Evolutionary conservation across 1,140 invertebrate genomes (phyloP).

Genomic region (Magallana ariakensis): DNA sequence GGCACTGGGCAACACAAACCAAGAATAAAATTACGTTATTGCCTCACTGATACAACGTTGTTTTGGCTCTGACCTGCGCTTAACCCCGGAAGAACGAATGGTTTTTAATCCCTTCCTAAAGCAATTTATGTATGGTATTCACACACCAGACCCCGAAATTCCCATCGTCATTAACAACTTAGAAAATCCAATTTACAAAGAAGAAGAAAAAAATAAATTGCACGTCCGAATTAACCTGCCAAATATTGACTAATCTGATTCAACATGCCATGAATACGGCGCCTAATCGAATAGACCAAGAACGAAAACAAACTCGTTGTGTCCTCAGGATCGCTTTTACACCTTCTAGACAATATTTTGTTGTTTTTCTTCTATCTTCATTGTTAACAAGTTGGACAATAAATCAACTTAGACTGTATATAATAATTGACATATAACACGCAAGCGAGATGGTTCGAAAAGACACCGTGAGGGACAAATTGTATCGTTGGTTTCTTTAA

Average conservation of each 20-base stretch:
- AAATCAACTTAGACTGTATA: slow-evolving; percentile 1
- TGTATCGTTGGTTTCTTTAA: background rate
- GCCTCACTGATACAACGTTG: background rate
- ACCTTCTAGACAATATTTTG: slow-evolving; percentile 1
- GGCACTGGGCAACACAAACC: background rate
- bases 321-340: background rate
- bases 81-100: slow-evolving; percentile 28
- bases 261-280: background rate
- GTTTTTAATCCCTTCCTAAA: slow-evolving; percentile 23
- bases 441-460: background rate
- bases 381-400: background rate
- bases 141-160: slow-evolving; percentile 1
- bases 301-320: background rate
- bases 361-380: background rate
- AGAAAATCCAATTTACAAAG: slow-evolving; percentile 34
- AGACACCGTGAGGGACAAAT: background rate
- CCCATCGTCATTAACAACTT: slow-evolving; percentile 31
- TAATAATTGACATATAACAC: slow-evolving; percentile 12
- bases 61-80: slow-evolving; percentile 23
- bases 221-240: slow-evolving; percentile 30
- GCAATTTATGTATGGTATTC: slow-evolving; percentile 36
- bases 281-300: slow-evolving; percentile 10
- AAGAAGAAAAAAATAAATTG: slow-evolving; percentile 25
- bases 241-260: slow-evolving; percentile 30
- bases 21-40: slow-evolving; percentile 9